Evolutionary conservation across 1,140 invertebrate genomes (phyloP), one percentile per base, ranked within the genome.

Genomic region (Carposina sasakii): DNA sequence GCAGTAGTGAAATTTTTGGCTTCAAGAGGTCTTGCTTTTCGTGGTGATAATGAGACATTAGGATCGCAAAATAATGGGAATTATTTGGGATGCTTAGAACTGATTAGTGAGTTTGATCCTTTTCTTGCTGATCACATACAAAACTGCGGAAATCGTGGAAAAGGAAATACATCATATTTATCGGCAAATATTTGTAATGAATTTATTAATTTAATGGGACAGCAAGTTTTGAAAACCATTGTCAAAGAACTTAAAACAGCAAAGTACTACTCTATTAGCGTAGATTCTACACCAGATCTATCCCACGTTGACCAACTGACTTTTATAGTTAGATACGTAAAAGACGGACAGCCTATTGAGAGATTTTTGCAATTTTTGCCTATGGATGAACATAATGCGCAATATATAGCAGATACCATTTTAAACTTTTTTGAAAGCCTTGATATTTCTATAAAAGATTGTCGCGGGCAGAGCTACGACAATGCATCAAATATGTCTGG

Each of bases 231-330:
- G 34, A 55, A 48, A 55, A 45, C 34, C 20, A 55, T 56, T 45
- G 36, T 52, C 6, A 36, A 52, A 26, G 48, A 60, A 49, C 13
- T 56, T 22, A 52, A 56, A 52, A 22, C 1, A 50, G 46, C 54
- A 22, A 60, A 60, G 41, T 60, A 60, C 36, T 59, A 26, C 36
- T 59, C 56, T 23, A 40, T 57, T 34, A 49, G 39, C 51, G 54
- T 84, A 34, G 81, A 85, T 55, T 76, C 63, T 42, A 79, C 75
- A 17, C 76, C 78, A 22, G 71, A 85, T 71, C 30, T 74, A 40
- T 54, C 65, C n/a, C 75, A 84, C 54, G 60, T 72, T 17, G 79
- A 85, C 53, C 76, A 85, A 45, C 59, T 83, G 5, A 69, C 70
- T 31, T 48, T 59, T 44, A 52, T 63, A 4, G 37, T 65, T 46